Evolutionary conservation across 2,888 invertebrate genomes (phyloP).

Genomic region (Silvanus unidentatus): DNA sequence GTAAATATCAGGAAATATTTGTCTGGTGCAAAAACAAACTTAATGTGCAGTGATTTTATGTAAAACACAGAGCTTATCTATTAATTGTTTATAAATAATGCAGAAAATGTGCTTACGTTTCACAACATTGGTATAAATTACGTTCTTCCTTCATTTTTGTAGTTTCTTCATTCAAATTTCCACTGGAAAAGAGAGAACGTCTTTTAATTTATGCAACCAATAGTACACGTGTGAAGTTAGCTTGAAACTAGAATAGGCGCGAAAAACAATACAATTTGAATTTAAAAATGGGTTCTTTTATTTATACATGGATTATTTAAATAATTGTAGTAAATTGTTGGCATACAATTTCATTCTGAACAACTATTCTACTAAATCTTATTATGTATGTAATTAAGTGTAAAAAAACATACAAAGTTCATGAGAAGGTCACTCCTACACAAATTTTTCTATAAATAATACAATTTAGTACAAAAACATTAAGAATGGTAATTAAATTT

Average conservation of each 20-base stretch:
- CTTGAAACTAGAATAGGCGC: conserved; percentile 15
- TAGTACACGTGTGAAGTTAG: conserved; percentile 8
- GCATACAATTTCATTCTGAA: too few relatives aligned
- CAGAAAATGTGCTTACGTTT: conserved; percentile 31
- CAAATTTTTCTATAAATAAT: neutral
- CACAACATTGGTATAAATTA: conserved; percentile 40
- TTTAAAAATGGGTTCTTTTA: too few relatives aligned
- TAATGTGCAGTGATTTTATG: too few relatives aligned
- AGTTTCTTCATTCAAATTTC: conserved; percentile 51
- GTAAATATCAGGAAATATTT: neutral
- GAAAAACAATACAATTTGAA: conserved; percentile 9
- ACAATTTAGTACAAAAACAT: too few relatives aligned
- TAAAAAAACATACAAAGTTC: conserved; percentile 1
- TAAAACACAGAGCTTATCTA: too few relatives aligned
- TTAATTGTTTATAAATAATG: neutral
- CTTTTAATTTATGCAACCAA: too few relatives aligned
- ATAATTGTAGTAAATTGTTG: too few relatives aligned
- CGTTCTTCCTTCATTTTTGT: conserved; percentile 45
- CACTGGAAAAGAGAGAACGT: conserved; percentile 45
- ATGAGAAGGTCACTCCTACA: conserved; percentile 4
- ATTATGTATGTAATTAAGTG: too few relatives aligned
- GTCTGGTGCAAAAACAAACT: too few relatives aligned
- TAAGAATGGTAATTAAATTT: too few relatives aligned
- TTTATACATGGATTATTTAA: too few relatives aligned
- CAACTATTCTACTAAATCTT: too few relatives aligned